Percentiles rank a stretch among this genome's conserved stretches.
Evolutionary conservation across 2,888 invertebrate species (phyloP).

Genomic region (Harmothoe impar): DNA sequence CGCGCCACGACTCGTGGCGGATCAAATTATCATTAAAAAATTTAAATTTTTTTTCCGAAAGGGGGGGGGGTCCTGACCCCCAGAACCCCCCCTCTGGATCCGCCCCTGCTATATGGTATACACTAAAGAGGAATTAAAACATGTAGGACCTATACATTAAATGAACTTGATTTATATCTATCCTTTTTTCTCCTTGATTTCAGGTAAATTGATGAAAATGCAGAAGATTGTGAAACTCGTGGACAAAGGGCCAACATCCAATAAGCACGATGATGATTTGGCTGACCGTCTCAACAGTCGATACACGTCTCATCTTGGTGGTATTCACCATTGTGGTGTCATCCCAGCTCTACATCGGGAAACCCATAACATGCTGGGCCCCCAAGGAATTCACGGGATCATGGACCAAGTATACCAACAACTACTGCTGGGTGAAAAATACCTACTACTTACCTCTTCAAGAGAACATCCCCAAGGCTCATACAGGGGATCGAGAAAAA

Average conservation of each 20-base stretch:
- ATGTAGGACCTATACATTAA: too few relatives aligned
- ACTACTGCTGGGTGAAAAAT: constrained; percentile 69
- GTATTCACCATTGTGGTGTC: constrained; percentile 66
- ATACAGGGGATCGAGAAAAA: constrained; percentile 56
- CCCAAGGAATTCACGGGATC: constrained; percentile 65
- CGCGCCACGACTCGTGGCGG: too few relatives aligned
- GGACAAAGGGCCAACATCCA: constrained; percentile 50
- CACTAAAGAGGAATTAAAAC: too few relatives aligned
- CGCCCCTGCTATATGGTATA: too few relatives aligned
- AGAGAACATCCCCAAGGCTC: constrained; percentile 66
- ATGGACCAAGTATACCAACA: constrained; percentile 66
- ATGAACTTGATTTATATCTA: too few relatives aligned
- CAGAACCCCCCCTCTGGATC: too few relatives aligned
- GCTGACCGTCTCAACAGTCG: constrained; percentile 64
- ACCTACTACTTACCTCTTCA: constrained; percentile 68
- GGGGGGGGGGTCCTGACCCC: too few relatives aligned
- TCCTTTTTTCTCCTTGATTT: not conserved
- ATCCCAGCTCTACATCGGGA: constrained; percentile 65
- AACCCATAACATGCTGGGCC: constrained; percentile 67
- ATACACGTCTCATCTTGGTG: constrained; percentile 66
- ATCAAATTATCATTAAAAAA: too few relatives aligned
- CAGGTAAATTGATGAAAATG: constrained; percentile 53
- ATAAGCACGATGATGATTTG: constrained; percentile 67
- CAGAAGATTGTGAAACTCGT: constrained; percentile 66
- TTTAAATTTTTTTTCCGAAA: too few relatives aligned